These are phyloP conservation scores for Vireo griseus DNA, from an alignment of 2,797 vertebrate species.

Conservation along the genomic window DNA sequence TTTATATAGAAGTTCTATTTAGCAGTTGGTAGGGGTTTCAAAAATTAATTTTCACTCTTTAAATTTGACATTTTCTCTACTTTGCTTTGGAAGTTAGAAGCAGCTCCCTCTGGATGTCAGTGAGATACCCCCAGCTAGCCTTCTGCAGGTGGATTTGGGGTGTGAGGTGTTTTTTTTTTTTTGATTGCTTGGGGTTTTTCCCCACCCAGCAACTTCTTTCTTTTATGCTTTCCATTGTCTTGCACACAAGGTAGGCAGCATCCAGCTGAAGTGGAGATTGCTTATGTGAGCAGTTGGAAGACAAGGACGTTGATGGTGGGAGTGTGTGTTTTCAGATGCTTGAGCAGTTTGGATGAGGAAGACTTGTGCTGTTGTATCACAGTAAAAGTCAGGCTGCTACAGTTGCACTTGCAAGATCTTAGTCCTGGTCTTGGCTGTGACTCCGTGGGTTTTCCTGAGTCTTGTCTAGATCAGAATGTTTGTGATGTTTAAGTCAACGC, in stretches of 20 bases:
- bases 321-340: background rate
- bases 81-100: background rate
- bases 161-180: too few species aligned
- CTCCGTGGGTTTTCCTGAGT: background rate
- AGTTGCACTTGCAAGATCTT: background rate
- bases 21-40: background rate
- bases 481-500: background rate
- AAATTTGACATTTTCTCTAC: background rate
- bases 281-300: background rate
- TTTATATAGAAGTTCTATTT: background rate
- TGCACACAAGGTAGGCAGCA: background rate
- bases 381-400: background rate
- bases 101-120: background rate
- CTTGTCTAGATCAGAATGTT: background rate
- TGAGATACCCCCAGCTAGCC: background rate
- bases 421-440: background rate
- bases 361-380: background rate
- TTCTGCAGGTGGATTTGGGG: background rate
- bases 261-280: background rate
- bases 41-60: background rate
- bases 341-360: background rate
- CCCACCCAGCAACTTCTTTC: background rate
- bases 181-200: background rate
- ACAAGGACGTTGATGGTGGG: background rate
- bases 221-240: background rate